Base-by-base conservation (phyloP, 1,140 invertebrate species). In the Drusus annulatus region DNA sequence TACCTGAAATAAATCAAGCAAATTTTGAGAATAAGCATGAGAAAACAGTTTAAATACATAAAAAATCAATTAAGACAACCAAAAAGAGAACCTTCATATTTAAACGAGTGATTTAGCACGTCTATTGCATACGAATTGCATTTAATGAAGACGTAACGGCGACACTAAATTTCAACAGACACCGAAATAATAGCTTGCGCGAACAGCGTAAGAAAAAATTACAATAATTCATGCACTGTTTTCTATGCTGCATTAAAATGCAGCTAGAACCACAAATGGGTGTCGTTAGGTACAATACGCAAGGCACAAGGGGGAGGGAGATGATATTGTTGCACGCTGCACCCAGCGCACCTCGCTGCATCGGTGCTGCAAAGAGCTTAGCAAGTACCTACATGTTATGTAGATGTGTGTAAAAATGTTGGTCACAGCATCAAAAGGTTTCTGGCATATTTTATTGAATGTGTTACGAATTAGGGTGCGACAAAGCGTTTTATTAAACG, bases 171-270 rank as follows among this genome's bases (percentile, higher is more conserved):
- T 63, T 65, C 31, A 63, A 58, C 25, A 58, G 71, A 31, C 17
- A 15, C 19, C 23, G 28, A 76, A 76, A 76, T 76, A 63, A 76
- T 52, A 13, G 17, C 5, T 65, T 50, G 54, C 3, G 36, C 19
- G 50, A 60, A 75, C 25, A 60, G 19, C 17, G n/a, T 69, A 16
- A 21, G 16, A 68, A 75, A 76, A 79, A 51, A 81, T 79, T 81
- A 76, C 54, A 28, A n/a, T 79, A 79, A 79, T 79, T 19, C 31
- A 79, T 79, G 65, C 68, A 79, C 65, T 80, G 69, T 80, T 28
- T 80, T 80, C 54, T 68, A 63, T 77, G 36, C 17, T 13, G 56
- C 62, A 77, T 77, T 80, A 80, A 28, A 28, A 82, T 78, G 50
- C n/a, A 56, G 1, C 54, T n/a, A 56, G 54, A 56, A 56, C 19